phyloP scores from a whole-genome alignment of 2,113 vertebrate species.

The Madoqua kirkii region DNA sequence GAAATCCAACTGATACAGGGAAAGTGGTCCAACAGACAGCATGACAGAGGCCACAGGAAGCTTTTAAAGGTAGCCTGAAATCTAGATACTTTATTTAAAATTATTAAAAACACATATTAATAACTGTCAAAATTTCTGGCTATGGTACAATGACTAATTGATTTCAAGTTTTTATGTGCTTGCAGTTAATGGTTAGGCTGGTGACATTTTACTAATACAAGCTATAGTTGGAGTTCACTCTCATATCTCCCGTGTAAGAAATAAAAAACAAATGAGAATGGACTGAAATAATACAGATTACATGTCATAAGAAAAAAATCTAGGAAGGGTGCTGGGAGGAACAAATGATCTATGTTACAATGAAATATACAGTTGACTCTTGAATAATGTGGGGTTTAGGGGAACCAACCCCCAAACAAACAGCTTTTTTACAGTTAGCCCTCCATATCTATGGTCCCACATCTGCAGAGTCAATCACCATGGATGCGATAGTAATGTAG shows the following conservation, averaged over 20 bases:
- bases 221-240: not conserved
- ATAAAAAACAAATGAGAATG: not conserved
- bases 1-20: not conserved
- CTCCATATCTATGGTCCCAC: not conserved
- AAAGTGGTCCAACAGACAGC: not conserved
- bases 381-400: not conserved
- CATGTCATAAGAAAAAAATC: not conserved
- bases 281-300: not conserved
- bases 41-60: not conserved
- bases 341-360: not conserved
- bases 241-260: not conserved
- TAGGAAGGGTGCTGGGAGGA: not conserved
- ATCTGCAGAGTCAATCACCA: not conserved
- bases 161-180: not conserved
- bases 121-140: not conserved
- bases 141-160: not conserved
- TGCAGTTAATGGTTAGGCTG: not conserved
- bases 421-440: not conserved
- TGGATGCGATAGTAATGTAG: fast-evolving
- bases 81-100: not conserved
- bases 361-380: not conserved
- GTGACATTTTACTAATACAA: not conserved
- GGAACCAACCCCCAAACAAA: not conserved
- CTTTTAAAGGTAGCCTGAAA: not conserved
- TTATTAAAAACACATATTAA: not conserved